Evolutionary conservation across 92 coral and sea anemone genomes (phyloP), one percentile per base, ranked within the genome.

Genomic region (Muricea muricata): DNA sequence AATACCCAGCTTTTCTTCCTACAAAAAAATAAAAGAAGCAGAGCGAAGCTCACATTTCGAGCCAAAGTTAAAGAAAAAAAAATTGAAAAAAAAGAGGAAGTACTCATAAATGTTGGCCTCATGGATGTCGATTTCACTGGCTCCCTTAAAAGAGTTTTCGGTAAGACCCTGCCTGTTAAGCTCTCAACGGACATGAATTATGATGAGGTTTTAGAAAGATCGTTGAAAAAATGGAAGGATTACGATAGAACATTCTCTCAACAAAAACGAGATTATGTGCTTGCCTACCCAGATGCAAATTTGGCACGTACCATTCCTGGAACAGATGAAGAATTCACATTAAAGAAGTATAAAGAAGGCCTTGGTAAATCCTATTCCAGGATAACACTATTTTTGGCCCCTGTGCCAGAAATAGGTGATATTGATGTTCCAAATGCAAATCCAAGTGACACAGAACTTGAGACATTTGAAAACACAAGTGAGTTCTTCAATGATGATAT

Each of bases 331-430:
- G 90, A 87, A 31, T 84, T 84, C 68, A 54, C 79, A 15, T 28
- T 87, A 56, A 73, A 56, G 70, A 81, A 74, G 58, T 87, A 87
- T 29, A 87, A 87, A 68, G 90, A 87, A 63, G 83, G 90, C 77
- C 90, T 87, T 61, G 88, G 88, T 20, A 79, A 68, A 55, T n/a
- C 73, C 73, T 85, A 85, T 34, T 50, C 70, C 18, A 65, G 89
- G 20, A 81, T 85, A 14, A 40, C 50, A 7, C 85, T 86, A 20
- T 71, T 56, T 52, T 81, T 86, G 6, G 66, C 83, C 76, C 88
- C 88, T 60, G 65, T 76, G 67, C 2, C 78, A 2, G 80, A 77
- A 75, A n/a, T 50, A 13, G 15, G 69, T 52, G 54, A 39, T 11
- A 73, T 37, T 23, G 5, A 31, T 13, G 54, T 25, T 20, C 61